Evolutionary conservation across 2,113 vertebrate genomes (phyloP).

Genomic region (Callaeas wilsoni): DNA sequence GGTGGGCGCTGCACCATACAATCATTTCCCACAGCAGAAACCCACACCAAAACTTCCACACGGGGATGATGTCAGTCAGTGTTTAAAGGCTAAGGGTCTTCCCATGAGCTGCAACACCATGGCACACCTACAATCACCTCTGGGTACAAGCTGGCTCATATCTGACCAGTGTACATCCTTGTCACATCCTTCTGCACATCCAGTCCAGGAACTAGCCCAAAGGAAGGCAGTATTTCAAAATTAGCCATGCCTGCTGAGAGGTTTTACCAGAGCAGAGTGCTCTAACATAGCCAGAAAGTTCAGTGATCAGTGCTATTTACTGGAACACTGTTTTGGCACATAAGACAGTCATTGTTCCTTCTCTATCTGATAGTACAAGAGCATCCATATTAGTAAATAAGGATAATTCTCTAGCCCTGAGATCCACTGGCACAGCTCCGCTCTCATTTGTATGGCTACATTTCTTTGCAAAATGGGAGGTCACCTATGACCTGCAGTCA

Average conservation of each 20-base stretch:
- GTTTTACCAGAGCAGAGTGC: neutral
- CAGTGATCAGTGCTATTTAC: neutral
- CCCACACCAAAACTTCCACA: neutral
- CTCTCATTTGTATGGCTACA: neutral
- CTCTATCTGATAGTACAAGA: neutral
- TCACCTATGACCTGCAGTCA: neutral
- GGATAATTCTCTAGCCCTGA: neutral
- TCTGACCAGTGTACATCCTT: accelerated
- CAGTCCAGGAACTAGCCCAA: neutral
- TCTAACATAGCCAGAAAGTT: neutral
- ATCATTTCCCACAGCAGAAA: neutral
- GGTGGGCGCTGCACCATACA: too few relatives aligned
- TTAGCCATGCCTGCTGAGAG: neutral
- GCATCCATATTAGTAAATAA: neutral
- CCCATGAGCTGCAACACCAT: neutral
- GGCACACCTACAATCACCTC: neutral
- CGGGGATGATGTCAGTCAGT: neutral
- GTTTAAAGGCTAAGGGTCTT: neutral
- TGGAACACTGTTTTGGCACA: neutral
- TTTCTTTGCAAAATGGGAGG: neutral
- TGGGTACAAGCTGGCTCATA: accelerated
- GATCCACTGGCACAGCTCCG: neutral
- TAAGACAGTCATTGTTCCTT: neutral
- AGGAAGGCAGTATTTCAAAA: neutral
- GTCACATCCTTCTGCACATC: neutral